Evolutionary conservation across 1,140 invertebrate species (phyloP).

Genomic region (Popillia japonica): DNA sequence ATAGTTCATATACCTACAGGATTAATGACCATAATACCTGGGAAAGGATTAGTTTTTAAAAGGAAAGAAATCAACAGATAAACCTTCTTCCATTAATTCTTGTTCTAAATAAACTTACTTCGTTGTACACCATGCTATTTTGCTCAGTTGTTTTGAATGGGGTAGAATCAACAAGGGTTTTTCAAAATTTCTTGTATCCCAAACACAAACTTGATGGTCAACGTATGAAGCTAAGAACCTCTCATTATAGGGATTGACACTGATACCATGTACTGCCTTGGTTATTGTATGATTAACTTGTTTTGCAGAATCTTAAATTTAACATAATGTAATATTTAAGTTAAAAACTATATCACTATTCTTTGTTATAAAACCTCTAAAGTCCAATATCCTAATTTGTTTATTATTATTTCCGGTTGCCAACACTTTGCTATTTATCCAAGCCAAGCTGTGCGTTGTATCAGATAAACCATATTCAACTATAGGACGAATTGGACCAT

Average conservation of each 20-base stretch:
- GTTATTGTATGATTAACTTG: constrained; percentile 77
- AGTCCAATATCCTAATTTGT: constrained; percentile 88
- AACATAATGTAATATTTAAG: not conserved
- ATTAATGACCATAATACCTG: too few species aligned
- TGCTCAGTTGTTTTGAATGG: constrained; percentile 74
- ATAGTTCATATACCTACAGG: too few species aligned
- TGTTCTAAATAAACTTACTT: constrained; percentile 63
- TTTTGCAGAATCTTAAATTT: constrained; percentile 72
- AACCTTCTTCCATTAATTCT: too few species aligned
- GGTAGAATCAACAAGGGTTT: constrained; percentile 80
- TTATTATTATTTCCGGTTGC: constrained; percentile 90
- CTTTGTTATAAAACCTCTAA: constrained; percentile 74
- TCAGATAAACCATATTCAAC: constrained; percentile 81
- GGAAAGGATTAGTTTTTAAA: too few species aligned
- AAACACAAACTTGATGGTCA: constrained; percentile 83
- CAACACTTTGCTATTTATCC: constrained; percentile 79
- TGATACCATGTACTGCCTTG: constrained; percentile 83
- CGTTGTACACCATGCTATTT: constrained; percentile 91
- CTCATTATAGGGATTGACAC: constrained; percentile 79
- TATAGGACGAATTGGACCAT: constrained; percentile 62
- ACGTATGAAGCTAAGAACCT: constrained; percentile 83
- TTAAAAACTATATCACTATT: not conserved
- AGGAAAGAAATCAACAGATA: too few species aligned
- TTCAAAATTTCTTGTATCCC: constrained; percentile 89
- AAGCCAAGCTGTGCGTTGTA: constrained; percentile 82